These are phyloP conservation scores for Cylas formicarius DNA, from an alignment of 1,140 invertebrate species.

Conservation along the genomic window DNA sequence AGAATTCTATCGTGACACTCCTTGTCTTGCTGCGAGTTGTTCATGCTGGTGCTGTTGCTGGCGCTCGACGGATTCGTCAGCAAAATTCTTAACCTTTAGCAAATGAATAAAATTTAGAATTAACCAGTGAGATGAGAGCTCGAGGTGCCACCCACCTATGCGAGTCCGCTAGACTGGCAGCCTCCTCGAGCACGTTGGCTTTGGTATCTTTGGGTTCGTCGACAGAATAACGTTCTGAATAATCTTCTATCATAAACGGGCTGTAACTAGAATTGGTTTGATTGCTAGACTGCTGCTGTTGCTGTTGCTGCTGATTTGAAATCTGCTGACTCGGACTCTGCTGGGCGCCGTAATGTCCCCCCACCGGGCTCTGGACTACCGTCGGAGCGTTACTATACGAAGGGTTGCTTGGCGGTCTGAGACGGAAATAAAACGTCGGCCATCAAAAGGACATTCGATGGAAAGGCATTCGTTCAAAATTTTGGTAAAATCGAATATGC, in stretches of 20 bases:
- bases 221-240: constrained; percentile 31
- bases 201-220: constrained; percentile 40
- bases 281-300: background rate
- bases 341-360: constrained; percentile 39
- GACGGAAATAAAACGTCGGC: background rate
- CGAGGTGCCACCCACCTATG: constrained; percentile 16
- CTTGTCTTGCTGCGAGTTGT: constrained; percentile 45
- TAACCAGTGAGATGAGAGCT: too few species aligned
- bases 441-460: background rate
- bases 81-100: constrained; percentile 31
- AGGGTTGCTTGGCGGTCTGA: constrained; percentile 45
- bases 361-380: constrained; percentile 45
- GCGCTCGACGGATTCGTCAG: constrained; percentile 39
- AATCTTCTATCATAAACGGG: constrained; percentile 50
- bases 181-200: constrained; percentile 36
- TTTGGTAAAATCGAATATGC: too few species aligned
- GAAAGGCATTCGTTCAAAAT: too few species aligned
- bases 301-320: constrained; percentile 1
- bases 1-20: constrained; percentile 56
- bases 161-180: constrained; percentile 26
- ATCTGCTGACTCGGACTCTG: constrained; percentile 46
- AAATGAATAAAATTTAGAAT: background rate
- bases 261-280: constrained; percentile 44
- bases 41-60: constrained; percentile 48
- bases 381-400: constrained; percentile 45